Conservation (phyloP, 1,140 invertebrate species). For the Heliothis subflexa region DNA sequence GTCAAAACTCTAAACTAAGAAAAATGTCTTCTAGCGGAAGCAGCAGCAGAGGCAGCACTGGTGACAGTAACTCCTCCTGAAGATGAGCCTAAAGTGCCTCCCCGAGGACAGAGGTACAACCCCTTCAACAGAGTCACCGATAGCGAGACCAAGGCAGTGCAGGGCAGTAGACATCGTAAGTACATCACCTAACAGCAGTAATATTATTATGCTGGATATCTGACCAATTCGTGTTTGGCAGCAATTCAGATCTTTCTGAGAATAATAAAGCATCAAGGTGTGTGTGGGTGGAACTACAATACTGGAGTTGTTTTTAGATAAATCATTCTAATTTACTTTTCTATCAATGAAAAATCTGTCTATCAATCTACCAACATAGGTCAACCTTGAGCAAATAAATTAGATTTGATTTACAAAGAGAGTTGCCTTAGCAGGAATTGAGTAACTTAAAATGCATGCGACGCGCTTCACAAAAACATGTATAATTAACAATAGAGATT, state of each 20-base stretch:
- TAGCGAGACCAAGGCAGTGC: slow-evolving; percentile 67
- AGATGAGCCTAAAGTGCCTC: slow-evolving; percentile 78
- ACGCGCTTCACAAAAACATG: too few species aligned
- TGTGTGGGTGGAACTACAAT: too few species aligned
- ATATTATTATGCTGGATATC: neutral
- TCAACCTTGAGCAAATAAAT: too few species aligned
- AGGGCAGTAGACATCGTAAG: slow-evolving; percentile 79
- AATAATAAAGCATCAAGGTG: too few species aligned
- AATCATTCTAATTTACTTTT: neutral
- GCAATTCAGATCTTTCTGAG: too few species aligned
- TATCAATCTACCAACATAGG: too few species aligned
- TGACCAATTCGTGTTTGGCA: neutral
- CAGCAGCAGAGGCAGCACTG: slow-evolving; percentile 71
- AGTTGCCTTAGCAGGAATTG: too few species aligned
- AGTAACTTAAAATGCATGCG: too few species aligned
- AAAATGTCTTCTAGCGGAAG: slow-evolving; percentile 63
- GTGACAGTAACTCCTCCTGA: slow-evolving; percentile 67
- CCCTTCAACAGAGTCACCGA: slow-evolving; percentile 81
- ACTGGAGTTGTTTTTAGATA: neutral
- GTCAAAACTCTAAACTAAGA: too few species aligned
- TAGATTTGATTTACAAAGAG: too few species aligned
- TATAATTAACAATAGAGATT: too few species aligned
- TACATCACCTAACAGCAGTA: slow-evolving; percentile 9
- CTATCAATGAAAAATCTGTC: too few species aligned
- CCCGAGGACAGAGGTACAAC: slow-evolving; percentile 81